Evolutionary conservation across 2,888 invertebrate species (phyloP).

Genomic region (Acronicta aceris): DNA sequence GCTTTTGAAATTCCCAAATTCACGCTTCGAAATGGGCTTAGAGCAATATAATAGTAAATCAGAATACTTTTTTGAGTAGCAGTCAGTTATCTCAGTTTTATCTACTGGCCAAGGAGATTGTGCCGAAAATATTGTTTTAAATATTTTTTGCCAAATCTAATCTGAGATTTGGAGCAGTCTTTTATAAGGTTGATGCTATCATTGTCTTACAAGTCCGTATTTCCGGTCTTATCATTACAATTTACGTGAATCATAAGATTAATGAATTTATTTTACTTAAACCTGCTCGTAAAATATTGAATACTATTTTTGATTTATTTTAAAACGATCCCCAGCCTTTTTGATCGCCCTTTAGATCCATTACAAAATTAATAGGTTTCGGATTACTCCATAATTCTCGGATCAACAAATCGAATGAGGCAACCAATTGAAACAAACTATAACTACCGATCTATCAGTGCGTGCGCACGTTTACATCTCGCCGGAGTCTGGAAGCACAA

Average conservation of each 20-base stretch:
- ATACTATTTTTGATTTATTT: not conserved
- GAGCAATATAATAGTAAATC: conserved; percentile 43
- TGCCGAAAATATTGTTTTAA: conserved; percentile 9
- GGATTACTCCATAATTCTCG: conserved; percentile 42
- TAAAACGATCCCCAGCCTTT: not conserved
- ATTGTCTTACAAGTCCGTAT: not conserved
- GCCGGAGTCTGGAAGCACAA: conserved; percentile 81
- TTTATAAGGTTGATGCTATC: not conserved
- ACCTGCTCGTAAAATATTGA: not conserved
- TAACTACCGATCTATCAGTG: conserved; percentile 69
- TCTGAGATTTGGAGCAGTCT: not conserved
- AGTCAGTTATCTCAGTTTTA: conserved; percentile 13
- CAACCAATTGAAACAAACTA: conserved; percentile 46
- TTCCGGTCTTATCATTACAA: not conserved
- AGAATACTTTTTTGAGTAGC: conserved; percentile 21
- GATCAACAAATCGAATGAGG: conserved; percentile 46
- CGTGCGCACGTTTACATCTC: conserved; percentile 78
- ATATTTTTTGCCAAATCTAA: conserved; percentile 5
- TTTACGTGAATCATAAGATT: not conserved
- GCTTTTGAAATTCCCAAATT: conserved; percentile 43
- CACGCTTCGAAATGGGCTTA: conserved; percentile 27
- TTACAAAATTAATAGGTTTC: conserved; percentile 9
- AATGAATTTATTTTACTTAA: not conserved
- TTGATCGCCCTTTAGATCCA: conserved; percentile 7
- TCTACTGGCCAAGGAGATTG: conserved; percentile 1